Conservation (phyloP, 1,140 invertebrate species). For the Lethrus apterus region DNA sequence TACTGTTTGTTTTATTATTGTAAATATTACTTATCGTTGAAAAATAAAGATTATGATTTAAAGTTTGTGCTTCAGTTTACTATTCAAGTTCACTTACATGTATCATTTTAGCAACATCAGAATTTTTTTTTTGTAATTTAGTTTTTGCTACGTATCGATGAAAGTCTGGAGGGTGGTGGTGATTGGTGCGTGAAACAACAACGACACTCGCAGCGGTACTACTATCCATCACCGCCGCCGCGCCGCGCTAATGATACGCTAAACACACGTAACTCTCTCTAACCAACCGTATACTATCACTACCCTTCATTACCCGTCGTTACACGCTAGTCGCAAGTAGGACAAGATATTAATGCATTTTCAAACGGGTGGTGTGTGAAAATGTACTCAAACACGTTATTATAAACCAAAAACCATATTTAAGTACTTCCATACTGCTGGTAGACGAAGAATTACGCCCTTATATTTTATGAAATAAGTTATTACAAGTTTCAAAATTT, state of each 20-base stretch:
- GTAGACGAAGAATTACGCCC: no score
- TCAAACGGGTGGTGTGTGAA: slow-evolving; percentile 32
- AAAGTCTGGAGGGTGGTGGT: slow-evolving; percentile 18
- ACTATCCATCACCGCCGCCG: slow-evolving; percentile 37
- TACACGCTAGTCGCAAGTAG: slow-evolving; percentile 17
- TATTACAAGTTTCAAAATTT: no score
- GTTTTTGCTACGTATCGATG: no score
- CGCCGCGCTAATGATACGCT: slow-evolving; percentile 37
- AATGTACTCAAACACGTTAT: slow-evolving; percentile 26
- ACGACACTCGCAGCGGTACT: slow-evolving; percentile 35
- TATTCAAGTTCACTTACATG: no score
- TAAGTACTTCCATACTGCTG: no score
- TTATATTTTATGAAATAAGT: no score
- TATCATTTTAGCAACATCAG: no score
- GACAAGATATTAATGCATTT: slow-evolving; percentile 36
- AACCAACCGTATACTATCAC: slow-evolving; percentile 7
- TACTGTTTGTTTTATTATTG: no score
- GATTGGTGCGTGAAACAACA: slow-evolving; percentile 36
- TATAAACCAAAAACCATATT: slow-evolving; percentile 20
- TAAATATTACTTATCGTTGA: no score
- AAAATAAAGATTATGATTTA: no score
- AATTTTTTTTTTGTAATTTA: no score
- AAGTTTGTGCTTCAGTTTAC: no score
- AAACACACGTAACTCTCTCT: slow-evolving; percentile 33
- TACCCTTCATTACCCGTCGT: slow-evolving; percentile 1